Evolutionary conservation across 1,140 invertebrate genomes (phyloP).

Genomic region (Eurosta solidaginis): DNA sequence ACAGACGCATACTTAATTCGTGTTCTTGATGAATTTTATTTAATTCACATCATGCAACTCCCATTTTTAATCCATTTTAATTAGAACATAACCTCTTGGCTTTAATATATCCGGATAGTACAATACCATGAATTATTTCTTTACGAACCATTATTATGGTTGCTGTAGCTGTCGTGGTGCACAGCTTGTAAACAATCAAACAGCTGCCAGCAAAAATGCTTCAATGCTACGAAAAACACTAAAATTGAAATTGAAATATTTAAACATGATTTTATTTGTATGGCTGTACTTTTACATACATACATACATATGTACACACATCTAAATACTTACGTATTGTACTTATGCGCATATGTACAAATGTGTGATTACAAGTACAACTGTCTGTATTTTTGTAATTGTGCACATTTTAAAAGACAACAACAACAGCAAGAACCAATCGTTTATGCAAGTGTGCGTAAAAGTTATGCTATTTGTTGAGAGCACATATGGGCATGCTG

Average conservation of each 20-base stretch:
- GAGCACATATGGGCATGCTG: too few species aligned
- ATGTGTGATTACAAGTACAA: neutral
- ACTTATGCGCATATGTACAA: neutral
- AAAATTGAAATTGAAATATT: constrained; percentile 26
- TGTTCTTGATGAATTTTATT: neutral
- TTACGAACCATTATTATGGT: neutral
- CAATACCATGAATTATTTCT: neutral
- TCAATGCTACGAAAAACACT: neutral
- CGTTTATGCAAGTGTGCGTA: neutral
- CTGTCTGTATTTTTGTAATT: neutral
- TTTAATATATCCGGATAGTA: neutral
- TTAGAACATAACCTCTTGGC: neutral
- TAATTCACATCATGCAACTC: neutral
- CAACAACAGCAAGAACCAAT: neutral
- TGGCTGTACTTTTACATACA: neutral
- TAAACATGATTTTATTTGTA: neutral
- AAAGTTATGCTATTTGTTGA: neutral
- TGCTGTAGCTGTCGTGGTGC: neutral
- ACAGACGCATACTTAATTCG: neutral
- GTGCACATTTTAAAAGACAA: neutral
- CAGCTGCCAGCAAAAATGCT: neutral
- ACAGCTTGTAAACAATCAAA: constrained; percentile 25
- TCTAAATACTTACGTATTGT: too few species aligned
- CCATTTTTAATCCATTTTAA: neutral
- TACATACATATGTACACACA: too few species aligned